Evolutionary conservation across 1,140 invertebrate genomes (phyloP).

Genomic region (Eurosta solidaginis): DNA sequence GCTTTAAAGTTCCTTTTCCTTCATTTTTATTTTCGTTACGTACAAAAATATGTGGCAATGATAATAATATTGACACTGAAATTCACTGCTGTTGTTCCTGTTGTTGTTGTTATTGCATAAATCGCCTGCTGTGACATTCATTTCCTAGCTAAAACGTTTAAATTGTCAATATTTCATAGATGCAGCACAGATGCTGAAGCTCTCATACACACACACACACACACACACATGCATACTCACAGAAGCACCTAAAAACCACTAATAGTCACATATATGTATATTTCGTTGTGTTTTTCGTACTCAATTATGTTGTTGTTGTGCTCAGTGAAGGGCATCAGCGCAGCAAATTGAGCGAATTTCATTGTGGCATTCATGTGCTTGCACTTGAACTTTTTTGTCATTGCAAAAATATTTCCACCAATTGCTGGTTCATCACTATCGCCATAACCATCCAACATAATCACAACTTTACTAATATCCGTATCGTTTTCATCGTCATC

Average conservation of each 20-base stretch:
- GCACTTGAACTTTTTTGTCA: background rate
- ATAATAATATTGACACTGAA: constrained; percentile 28
- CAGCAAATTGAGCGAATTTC: constrained; percentile 21
- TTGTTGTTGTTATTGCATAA: background rate
- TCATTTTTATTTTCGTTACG: background rate
- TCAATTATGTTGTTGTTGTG: background rate
- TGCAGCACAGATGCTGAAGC: background rate
- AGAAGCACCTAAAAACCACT: background rate
- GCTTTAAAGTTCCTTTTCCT: background rate
- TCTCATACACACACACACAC: background rate
- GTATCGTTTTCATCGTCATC: constrained; percentile 8
- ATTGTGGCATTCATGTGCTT: background rate
- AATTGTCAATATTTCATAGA: constrained; percentile 25
- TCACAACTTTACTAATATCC: constrained; percentile 7
- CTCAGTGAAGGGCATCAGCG: constrained; percentile 14
- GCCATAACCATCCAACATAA: constrained; percentile 27
- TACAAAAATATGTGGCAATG: constrained; percentile 21
- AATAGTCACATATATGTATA: background rate
- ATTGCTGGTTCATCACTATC: background rate
- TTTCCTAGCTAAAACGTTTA: constrained; percentile 13
- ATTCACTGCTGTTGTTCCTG: background rate
- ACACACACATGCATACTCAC: background rate
- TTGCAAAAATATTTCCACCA: background rate
- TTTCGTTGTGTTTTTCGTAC: background rate
- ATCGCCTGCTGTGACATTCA: background rate